Evolutionary conservation across 2,888 invertebrate species (phyloP).

Genomic region (Campoletis raptor): DNA sequence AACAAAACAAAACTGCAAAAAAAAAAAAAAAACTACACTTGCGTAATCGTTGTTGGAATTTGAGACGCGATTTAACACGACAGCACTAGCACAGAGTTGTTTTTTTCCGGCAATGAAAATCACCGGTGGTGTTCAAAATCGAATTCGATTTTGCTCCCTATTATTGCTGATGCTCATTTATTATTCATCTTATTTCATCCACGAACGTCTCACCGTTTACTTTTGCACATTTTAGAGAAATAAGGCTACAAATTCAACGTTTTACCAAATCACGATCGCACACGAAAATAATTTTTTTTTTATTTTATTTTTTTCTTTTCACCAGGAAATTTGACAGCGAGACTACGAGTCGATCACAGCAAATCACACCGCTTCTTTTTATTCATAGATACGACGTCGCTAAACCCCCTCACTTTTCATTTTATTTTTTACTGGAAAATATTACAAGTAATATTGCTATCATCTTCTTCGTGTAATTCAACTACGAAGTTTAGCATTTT

Average conservation of each 20-base stretch:
- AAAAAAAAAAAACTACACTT: conserved; percentile 14
- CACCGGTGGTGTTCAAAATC: background rate
- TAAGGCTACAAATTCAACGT: background rate
- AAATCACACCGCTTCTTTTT: conserved; percentile 6
- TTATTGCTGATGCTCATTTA: background rate
- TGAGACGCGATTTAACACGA: conserved; percentile 14
- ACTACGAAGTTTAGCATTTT: background rate
- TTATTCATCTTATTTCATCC: background rate
- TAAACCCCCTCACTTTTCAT: background rate
- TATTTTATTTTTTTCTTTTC: too few species aligned
- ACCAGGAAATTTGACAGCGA: background rate
- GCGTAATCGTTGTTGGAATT: conserved; percentile 26
- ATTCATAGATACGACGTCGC: background rate
- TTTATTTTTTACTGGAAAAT: background rate
- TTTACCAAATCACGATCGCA: background rate
- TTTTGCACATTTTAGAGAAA: background rate
- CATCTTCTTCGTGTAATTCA: background rate
- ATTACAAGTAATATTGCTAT: background rate
- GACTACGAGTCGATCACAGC: background rate
- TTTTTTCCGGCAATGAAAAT: background rate
- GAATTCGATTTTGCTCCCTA: background rate
- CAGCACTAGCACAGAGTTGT: conserved; percentile 19
- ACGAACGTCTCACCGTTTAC: background rate
- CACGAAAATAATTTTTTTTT: background rate
- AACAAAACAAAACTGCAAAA: conserved; percentile 10